A percentile compares a stretch with the other conserved stretches of the same genome.
Conservation (phyloP, 2,113 vertebrate genomes). For the Platysteira castanea region DNA sequence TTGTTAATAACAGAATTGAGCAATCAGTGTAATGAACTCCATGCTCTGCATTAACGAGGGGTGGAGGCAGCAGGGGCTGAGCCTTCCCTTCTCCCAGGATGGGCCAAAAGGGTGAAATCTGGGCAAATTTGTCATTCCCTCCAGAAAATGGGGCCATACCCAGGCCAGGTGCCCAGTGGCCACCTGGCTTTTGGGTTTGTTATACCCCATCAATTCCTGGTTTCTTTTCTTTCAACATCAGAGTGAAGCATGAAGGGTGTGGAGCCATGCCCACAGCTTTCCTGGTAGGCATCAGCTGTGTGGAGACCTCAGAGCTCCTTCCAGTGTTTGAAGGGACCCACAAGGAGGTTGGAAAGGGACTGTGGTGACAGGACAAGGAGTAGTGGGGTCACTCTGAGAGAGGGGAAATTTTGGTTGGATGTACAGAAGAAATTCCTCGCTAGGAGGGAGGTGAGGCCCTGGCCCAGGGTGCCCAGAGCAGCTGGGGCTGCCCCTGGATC, state of each 20-base stretch:
- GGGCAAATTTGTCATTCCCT: background rate
- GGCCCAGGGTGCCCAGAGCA: background rate
- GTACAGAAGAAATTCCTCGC: background rate
- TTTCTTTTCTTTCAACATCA: background rate
- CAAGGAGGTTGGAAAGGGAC: too few species aligned
- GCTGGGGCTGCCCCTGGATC: background rate
- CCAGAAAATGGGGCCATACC: background rate
- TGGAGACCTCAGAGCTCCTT: background rate
- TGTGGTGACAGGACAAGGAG: background rate
- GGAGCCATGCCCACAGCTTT: background rate
- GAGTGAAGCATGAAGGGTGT: rapidly evolving
- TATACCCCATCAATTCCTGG: background rate
- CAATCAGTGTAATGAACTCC: slow-evolving; percentile 52
- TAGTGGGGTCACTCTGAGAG: background rate
- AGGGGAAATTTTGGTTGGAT: background rate
- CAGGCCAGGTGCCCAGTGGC: background rate
- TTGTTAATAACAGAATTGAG: slow-evolving; percentile 44
- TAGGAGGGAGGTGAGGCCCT: rapidly evolving
- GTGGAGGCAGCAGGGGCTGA: rapidly evolving
- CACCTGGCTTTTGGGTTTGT: background rate
- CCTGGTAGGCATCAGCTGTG: background rate
- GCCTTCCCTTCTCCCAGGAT: background rate
- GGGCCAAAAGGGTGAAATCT: background rate
- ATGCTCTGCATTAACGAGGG: slow-evolving; percentile 16
- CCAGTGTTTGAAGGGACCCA: background rate